Evolutionary conservation across 2,888 invertebrate genomes (phyloP), one percentile per base, ranked within the genome.

Genomic region (Troides aeacus): DNA sequence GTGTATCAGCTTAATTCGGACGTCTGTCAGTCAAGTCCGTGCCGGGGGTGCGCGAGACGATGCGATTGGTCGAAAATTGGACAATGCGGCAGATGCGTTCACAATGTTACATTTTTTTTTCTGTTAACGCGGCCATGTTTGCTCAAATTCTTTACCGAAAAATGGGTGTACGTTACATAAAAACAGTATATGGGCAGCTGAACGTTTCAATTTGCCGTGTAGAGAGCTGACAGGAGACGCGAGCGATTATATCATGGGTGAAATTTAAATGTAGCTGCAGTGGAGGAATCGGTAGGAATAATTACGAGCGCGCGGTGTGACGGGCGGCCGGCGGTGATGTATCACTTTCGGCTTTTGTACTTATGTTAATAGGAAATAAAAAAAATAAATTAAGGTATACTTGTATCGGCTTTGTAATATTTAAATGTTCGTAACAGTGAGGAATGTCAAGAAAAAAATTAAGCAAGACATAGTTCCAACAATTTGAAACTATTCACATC

Each of bases 71-170:
- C 80, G 86, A 80, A 81, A 86, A 88, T 90, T 90, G 89, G 84
- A 90, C 91, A 91, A 92, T 89, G 79, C 84, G 84, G 89, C 91
- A 92, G 92, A 92, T 92, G 91, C 87, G 90, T 81, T 85, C 82
- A 77, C 75, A 79, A 80, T 78, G 73, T 62, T 30, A 50, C 18
- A 50, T 18, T 21, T 77, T 79, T 84, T 83, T 85, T 88, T 21
- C 21, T 83, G 79, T 79, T 78, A 73, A 85, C 87, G 78, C 86
- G 78, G 90, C 92, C 90, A 90, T 92, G 85, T 92, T 92, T 91
- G 89, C 87, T 86, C 78, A 79, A 79, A 81, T 82, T 81, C 79
- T 81, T 78, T 78, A 78, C 76, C 78, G 78, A 77, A 79, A 79
- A 78, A 78, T 79, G 73, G 75, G 75, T 74, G 73, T 78, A 68